phyloP scores from a whole-genome alignment of 2,888 invertebrate genomes.

The Drosophila testacea region DNA sequence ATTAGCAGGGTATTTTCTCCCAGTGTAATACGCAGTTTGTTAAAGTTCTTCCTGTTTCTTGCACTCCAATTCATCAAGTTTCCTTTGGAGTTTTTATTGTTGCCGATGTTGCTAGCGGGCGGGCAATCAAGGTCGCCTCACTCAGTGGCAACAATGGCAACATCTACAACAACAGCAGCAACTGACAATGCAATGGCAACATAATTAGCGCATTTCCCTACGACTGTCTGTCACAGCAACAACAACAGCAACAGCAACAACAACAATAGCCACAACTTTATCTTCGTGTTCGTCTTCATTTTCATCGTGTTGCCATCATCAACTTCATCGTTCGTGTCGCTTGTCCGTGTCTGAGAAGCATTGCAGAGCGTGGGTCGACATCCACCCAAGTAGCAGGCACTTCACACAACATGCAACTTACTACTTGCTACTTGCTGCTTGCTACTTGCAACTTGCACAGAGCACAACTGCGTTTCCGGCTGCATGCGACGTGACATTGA shows the following conservation, averaged over 20 bases:
- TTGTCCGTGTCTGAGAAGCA: constrained; percentile 45
- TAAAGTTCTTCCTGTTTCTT: constrained; percentile 38
- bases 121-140: constrained; percentile 48
- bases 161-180: constrained; percentile 4
- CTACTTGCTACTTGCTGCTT: constrained; percentile 37
- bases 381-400: constrained; percentile 51
- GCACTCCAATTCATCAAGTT: constrained; percentile 37
- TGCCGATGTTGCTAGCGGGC: constrained; percentile 12
- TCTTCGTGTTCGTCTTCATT: constrained; percentile 4
- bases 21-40: constrained; percentile 2
- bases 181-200: constrained; percentile 56
- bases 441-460: constrained; percentile 36
- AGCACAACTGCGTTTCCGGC: constrained; percentile 50
- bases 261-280: constrained; percentile 12
- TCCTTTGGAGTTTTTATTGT: constrained; percentile 6
- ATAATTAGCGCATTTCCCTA: constrained; percentile 74
- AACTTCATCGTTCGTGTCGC: constrained; percentile 56
- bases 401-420: constrained; percentile 52
- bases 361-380: constrained; percentile 22
- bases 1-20: neutral
- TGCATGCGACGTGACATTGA: constrained; percentile 71
- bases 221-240: constrained; percentile 37
- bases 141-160: constrained; percentile 36
- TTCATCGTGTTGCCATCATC: constrained; percentile 30
- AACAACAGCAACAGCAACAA: constrained; percentile 12